Evolutionary conservation across 2,888 invertebrate genomes (phyloP).

Genomic region (Dolichopus griseipennis): DNA sequence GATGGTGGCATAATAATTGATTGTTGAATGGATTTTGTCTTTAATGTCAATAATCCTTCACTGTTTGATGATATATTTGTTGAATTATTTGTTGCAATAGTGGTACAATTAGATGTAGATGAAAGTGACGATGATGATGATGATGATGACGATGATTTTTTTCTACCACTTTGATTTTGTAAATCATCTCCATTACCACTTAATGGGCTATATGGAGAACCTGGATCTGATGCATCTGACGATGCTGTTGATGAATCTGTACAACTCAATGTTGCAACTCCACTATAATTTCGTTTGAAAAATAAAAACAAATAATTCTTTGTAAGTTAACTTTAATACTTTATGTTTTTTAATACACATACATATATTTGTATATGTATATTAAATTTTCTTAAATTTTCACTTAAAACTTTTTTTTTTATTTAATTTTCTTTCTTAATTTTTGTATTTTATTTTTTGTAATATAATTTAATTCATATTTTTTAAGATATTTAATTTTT

Average conservation of each 20-base stretch:
- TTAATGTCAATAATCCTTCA: slow-evolving; percentile 30
- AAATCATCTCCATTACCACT: slow-evolving; percentile 52
- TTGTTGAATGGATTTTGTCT: slow-evolving; percentile 13
- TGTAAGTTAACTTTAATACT: no score
- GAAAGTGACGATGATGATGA: slow-evolving; percentile 32
- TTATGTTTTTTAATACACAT: no score
- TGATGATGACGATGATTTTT: slow-evolving; percentile 17
- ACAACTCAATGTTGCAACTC: slow-evolving; percentile 71
- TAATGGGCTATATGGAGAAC: slow-evolving; percentile 71
- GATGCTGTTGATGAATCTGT: slow-evolving; percentile 61
- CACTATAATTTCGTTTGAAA: slow-evolving; percentile 52
- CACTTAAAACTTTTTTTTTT: neutral
- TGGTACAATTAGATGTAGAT: slow-evolving; percentile 20
- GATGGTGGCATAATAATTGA: slow-evolving; percentile 8
- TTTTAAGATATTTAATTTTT: neutral
- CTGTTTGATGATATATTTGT: slow-evolving; percentile 29
- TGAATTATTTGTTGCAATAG: slow-evolving; percentile 19
- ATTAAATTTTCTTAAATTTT: neutral
- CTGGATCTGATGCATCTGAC: slow-evolving; percentile 80
- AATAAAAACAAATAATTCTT: no score
- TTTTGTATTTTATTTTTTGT: neutral
- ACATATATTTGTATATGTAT: no score
- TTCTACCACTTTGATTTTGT: slow-evolving; percentile 22
- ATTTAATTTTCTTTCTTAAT: neutral
- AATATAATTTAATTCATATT: neutral